These are phyloP conservation scores for Ceryle rudis DNA, from an alignment of 2,797 vertebrate species.

Conservation along the genomic window DNA sequence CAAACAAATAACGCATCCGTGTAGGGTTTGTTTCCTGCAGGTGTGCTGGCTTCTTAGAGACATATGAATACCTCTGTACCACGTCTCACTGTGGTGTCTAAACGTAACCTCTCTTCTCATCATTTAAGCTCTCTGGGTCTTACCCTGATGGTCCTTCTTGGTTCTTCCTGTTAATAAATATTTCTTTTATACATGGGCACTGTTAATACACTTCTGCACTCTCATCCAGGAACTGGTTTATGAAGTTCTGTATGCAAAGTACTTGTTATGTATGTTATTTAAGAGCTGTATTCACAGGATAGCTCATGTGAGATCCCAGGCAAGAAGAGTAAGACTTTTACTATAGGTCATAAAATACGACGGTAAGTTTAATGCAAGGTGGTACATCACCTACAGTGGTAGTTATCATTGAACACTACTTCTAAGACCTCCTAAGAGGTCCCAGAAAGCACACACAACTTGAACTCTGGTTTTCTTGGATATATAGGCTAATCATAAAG, in stretches of 20 bases:
- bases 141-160: not conserved
- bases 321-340: not conserved
- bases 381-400: not conserved
- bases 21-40: not conserved
- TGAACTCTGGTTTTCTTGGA: not conserved
- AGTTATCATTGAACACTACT: not conserved
- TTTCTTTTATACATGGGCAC: not conserved
- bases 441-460: accelerated
- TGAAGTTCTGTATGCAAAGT: not conserved
- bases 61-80: not conserved
- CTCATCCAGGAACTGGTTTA: not conserved
- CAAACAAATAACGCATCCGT: accelerated
- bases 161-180: not conserved
- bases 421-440: not conserved
- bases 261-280: not conserved
- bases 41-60: not conserved
- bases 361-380: not conserved
- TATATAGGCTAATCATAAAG: not conserved
- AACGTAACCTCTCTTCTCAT: not conserved
- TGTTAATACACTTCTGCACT: not conserved
- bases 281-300: not conserved
- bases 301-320: not conserved
- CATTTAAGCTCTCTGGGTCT: not conserved
- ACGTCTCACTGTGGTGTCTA: accelerated
- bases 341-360: not conserved